Evolutionary conservation across 2,113 vertebrate genomes (phyloP), one percentile per base, ranked within the genome.

Genomic region (Plecturocebus donacophilus): DNA sequence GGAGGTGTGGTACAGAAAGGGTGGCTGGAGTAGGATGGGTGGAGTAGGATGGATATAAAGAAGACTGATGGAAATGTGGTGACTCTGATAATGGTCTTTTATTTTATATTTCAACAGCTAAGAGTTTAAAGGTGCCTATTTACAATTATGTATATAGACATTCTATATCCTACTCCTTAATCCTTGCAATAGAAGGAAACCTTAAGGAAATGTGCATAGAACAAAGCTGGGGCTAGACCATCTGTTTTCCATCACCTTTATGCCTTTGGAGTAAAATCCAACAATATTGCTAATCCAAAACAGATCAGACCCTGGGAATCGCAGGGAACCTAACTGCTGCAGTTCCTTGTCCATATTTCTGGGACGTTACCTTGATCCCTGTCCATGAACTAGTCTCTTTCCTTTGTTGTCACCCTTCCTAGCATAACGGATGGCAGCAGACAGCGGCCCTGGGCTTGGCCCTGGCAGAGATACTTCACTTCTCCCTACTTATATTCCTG

Each of bases 221-320:
- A 76, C 54, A 93, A 30, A 73, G 76, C 47, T 23, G 79, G 45
- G 75, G 30, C 42, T 35, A 89, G 77, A n/a, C 73, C 91, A 93
- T 97, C 95, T 97, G 95, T 94, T 93, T 97, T 75, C 27, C 27
- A 98, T 97, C 54, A 83, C 42, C 68, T 92, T 92, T 70, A 14
- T 88, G 58, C 61, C 73, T 96, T 96, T 93, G 52, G 82, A 85
- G 70, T 94, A 94, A 88, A 96, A 47, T 92, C 81, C 21, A 92
- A 40, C 73, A 95, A 94, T 77, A 94, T 9, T 88, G 77, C 70
- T 97, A 97, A 97, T 94, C 58, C 47, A 93, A 97, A 97, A 61
- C 91, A 95, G 85, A 96, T 56, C 91, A 93, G 68, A 91, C 27
- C 8, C 27, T 94, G 91, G 89, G 89, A 6, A n/a, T 84, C 49